A percentile compares a stretch with the other conserved stretches of the same genome.
Evolutionary conservation across 2,113 vertebrate species (phyloP).

Genomic region (Zosterops hypoxanthus): DNA sequence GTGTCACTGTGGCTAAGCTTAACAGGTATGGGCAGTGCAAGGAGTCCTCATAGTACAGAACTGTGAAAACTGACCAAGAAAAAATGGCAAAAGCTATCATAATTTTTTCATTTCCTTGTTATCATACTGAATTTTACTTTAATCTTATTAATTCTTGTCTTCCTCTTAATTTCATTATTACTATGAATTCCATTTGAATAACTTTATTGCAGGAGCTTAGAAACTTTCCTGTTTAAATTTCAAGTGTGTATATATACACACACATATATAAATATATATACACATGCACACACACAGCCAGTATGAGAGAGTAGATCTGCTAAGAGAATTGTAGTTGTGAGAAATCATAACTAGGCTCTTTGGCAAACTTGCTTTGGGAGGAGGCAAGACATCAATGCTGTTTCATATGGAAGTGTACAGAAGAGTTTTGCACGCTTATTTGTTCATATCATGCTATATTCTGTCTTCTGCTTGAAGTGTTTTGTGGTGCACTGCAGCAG

Average conservation of each 20-base stretch:
- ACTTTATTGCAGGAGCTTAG: background rate
- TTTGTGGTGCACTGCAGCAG: background rate
- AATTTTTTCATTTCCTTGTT: background rate
- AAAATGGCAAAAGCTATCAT: background rate
- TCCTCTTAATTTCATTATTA: background rate
- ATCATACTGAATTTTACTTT: background rate
- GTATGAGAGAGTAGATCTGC: background rate
- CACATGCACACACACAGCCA: background rate
- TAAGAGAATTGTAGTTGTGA: background rate
- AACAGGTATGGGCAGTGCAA: slow-evolving; percentile 11
- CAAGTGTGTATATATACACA: background rate
- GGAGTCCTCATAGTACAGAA: background rate
- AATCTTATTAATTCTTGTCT: background rate
- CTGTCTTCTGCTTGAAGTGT: background rate
- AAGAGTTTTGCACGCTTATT: background rate
- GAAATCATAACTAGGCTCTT: background rate
- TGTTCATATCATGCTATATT: background rate
- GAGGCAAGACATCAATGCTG: background rate
- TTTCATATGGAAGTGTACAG: background rate
- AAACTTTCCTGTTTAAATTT: background rate
- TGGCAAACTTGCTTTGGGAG: background rate
- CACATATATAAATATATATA: too few species aligned
- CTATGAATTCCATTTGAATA: background rate
- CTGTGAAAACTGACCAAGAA: background rate
- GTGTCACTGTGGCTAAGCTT: background rate